phyloP scores from a whole-genome alignment of 2,888 invertebrate genomes.

The Lithophane ornitopus region DNA sequence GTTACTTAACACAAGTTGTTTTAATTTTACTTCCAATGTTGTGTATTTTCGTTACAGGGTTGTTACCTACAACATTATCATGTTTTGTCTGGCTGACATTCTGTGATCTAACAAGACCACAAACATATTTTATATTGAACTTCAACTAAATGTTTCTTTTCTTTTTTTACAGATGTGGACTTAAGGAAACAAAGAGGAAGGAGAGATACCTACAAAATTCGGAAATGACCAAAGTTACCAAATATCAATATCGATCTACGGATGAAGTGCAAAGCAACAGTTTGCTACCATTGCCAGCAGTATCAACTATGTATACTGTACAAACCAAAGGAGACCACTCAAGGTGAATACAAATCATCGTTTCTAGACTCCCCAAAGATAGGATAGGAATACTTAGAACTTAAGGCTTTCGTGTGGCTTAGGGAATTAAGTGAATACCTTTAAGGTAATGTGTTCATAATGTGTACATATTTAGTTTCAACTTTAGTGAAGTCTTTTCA shows the following conservation, averaged over 20 bases:
- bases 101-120: not conserved
- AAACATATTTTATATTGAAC: not conserved
- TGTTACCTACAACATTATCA: not conserved
- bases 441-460: slow-evolving; percentile 22
- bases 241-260: slow-evolving; percentile 23
- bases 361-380: slow-evolving; percentile 81
- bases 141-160: not conserved
- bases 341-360: slow-evolving; percentile 70
- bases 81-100: not conserved
- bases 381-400: slow-evolving; percentile 74
- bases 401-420: slow-evolving; percentile 67
- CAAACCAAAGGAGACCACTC: slow-evolving; percentile 61
- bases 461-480: slow-evolving; percentile 39
- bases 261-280: slow-evolving; percentile 16
- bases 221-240: slow-evolving; percentile 17
- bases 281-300: slow-evolving; percentile 40
- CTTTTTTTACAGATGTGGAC: slow-evolving; percentile 59
- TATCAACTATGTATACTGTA: slow-evolving; percentile 32
- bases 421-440: slow-evolving; percentile 49
- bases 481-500: slow-evolving; percentile 21
- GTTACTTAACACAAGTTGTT: slow-evolving; percentile 31
- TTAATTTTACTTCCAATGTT: slow-evolving; percentile 23
- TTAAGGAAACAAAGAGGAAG: slow-evolving; percentile 13
- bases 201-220: slow-evolving; percentile 23
- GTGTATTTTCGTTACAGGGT: slow-evolving; percentile 11